phyloP scores from a whole-genome alignment of 2,888 invertebrate species.

The Asteroscopus sphinx region DNA sequence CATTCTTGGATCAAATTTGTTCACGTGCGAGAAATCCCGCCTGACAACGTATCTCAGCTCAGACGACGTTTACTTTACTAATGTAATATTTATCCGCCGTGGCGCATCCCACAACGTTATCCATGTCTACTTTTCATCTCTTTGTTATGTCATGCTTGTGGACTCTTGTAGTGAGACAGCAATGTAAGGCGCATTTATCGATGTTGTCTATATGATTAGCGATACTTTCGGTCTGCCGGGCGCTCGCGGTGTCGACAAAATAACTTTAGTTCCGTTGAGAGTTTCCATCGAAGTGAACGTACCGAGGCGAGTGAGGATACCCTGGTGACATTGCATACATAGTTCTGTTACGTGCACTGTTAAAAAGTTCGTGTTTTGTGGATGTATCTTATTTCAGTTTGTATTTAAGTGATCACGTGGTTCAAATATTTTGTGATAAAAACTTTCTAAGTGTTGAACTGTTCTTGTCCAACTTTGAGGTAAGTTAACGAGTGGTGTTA shows the following conservation, averaged over 20 bases:
- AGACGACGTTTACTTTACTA: constrained; percentile 62
- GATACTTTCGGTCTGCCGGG: constrained; percentile 51
- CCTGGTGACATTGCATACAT: constrained; percentile 40
- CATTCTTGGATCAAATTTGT: constrained; percentile 82
- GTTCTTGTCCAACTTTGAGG: constrained; percentile 33
- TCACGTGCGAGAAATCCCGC: constrained; percentile 82
- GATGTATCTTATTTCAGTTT: constrained; percentile 27
- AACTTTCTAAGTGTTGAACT: constrained; percentile 30
- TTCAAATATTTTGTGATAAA: constrained; percentile 32
- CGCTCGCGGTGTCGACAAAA: constrained; percentile 74
- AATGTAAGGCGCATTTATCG: constrained; percentile 66
- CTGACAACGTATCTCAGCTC: constrained; percentile 72
- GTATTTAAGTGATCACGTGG: constrained; percentile 30
- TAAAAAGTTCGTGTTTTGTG: constrained; percentile 33
- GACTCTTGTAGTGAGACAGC: constrained; percentile 54
- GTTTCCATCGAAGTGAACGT: constrained; percentile 77
- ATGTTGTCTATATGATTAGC: constrained; percentile 56
- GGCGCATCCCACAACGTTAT: constrained; percentile 20
- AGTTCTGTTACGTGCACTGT: constrained; percentile 50
- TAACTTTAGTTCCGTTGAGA: constrained; percentile 82
- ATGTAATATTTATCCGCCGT: constrained; percentile 37
- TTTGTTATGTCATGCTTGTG: not conserved
- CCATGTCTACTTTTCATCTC: constrained; percentile 49
- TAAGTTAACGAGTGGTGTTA: constrained; percentile 23
- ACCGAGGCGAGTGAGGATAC: constrained; percentile 35